Conservation (phyloP, 2,113 vertebrate genomes). For the Platichthys flesus region DNA sequence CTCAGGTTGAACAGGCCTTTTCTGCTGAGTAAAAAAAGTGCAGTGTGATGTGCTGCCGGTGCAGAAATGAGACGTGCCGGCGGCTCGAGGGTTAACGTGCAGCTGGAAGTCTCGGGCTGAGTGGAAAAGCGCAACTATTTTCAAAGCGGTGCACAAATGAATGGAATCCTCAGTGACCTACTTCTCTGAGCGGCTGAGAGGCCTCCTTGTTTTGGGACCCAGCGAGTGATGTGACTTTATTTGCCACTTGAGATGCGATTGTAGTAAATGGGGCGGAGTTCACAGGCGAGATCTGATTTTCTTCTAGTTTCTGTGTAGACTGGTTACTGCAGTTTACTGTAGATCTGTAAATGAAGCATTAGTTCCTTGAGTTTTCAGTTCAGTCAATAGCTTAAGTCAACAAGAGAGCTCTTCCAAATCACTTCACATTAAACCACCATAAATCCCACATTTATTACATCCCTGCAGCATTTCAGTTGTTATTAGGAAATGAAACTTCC, state of each 20-base stretch:
- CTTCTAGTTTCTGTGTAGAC: not conserved
- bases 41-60: not conserved
- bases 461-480: conserved; percentile 15
- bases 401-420: not conserved
- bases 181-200: conserved; percentile 72
- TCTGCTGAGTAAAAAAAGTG: not conserved
- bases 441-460: not conserved
- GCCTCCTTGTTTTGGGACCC: conserved; percentile 74
- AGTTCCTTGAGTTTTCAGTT: conserved; percentile 4
- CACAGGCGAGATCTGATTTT: not conserved
- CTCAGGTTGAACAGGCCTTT: not conserved
- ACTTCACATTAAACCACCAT: not conserved
- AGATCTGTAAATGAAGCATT: not conserved
- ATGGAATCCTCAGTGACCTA: conserved; percentile 82
- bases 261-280: conserved; percentile 5
- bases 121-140: conserved; percentile 80
- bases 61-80: not conserved
- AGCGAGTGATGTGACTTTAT: conserved; percentile 62
- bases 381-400: not conserved
- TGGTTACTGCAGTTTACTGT: not conserved
- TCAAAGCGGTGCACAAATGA: conserved; percentile 79
- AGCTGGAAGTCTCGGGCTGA: conserved; percentile 70
- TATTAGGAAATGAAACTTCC: conserved; percentile 40
- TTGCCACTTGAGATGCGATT: conserved; percentile 37
- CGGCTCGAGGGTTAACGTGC: conserved; percentile 65